These are phyloP conservation scores for Enteromius viviparus DNA, from an alignment of 2,797 vertebrate species.

Conservation along the genomic window DNA sequence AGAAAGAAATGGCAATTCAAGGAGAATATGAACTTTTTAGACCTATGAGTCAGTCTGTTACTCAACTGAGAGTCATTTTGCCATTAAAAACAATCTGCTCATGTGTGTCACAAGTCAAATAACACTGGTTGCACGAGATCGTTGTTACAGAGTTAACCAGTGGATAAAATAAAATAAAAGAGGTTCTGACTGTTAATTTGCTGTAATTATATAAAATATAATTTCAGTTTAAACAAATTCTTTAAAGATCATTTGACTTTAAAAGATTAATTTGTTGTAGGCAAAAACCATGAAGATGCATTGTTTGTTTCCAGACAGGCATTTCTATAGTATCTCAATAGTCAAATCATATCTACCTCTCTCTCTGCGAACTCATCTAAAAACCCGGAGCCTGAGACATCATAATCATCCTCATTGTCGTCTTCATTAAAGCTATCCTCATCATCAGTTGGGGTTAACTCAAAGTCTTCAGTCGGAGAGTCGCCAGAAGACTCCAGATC, in stretches of 20 bases:
- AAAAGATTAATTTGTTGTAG: neutral
- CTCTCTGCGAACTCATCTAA: constrained; percentile 8
- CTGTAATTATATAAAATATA: neutral
- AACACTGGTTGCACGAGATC: neutral
- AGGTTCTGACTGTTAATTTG: neutral
- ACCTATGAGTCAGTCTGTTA: neutral
- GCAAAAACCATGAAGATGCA: neutral
- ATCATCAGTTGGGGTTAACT: constrained; percentile 71
- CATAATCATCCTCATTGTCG: constrained; percentile 64
- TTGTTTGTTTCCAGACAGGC: neutral
- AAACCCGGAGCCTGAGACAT: constrained; percentile 87
- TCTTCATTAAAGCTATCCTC: constrained; percentile 67
- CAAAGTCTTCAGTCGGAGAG: constrained; percentile 61
- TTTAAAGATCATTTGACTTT: neutral
- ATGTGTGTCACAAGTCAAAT: neutral
- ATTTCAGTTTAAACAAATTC: neutral
- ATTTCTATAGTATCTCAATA: neutral
- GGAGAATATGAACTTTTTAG: neutral
- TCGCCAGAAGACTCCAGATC: constrained; percentile 79
- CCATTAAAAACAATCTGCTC: neutral
- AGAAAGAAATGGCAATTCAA: neutral
- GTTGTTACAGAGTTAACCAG: neutral
- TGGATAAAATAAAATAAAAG: neutral
- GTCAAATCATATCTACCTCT: neutral
- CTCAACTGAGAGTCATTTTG: neutral